phyloP scores from a whole-genome alignment of 2,888 invertebrate species.

The Cryptus viduatorius region DNA sequence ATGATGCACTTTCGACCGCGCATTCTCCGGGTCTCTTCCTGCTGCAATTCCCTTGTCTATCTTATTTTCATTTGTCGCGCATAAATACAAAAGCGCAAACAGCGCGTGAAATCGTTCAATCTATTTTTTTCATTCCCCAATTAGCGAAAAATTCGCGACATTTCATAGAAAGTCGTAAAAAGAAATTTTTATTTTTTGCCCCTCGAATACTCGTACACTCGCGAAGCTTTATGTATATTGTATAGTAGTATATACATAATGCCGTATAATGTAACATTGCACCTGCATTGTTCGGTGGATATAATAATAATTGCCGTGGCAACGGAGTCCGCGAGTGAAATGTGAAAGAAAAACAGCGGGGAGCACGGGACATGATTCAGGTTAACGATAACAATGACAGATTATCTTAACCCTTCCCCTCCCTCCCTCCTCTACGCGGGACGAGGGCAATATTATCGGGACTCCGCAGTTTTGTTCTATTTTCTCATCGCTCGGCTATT shows the following conservation, averaged over 20 bases:
- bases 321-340: slow-evolving; percentile 29
- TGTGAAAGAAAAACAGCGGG: slow-evolving; percentile 30
- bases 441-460: slow-evolving; percentile 14
- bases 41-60: not conserved
- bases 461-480: slow-evolving; percentile 17
- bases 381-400: slow-evolving; percentile 71
- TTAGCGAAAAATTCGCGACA: not conserved
- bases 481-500: slow-evolving; percentile 55
- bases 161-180: not conserved
- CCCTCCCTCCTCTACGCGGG: slow-evolving; percentile 9
- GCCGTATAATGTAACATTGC: slow-evolving; percentile 28
- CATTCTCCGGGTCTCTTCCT: slow-evolving; percentile 20
- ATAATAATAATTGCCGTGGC: slow-evolving; percentile 63
- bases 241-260: not conserved
- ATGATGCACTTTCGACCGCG: slow-evolving; percentile 25
- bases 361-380: slow-evolving; percentile 61
- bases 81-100: not conserved
- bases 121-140: not conserved
- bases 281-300: slow-evolving; percentile 38
- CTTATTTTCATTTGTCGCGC: not conserved
- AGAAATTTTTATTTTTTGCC: not conserved
- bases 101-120: not conserved
- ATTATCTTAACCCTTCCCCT: slow-evolving; percentile 56
- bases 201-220: not conserved
- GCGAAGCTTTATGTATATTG: not conserved